phyloP scores from a whole-genome alignment of 2,113 vertebrate species.

The Euleptes europaea region DNA sequence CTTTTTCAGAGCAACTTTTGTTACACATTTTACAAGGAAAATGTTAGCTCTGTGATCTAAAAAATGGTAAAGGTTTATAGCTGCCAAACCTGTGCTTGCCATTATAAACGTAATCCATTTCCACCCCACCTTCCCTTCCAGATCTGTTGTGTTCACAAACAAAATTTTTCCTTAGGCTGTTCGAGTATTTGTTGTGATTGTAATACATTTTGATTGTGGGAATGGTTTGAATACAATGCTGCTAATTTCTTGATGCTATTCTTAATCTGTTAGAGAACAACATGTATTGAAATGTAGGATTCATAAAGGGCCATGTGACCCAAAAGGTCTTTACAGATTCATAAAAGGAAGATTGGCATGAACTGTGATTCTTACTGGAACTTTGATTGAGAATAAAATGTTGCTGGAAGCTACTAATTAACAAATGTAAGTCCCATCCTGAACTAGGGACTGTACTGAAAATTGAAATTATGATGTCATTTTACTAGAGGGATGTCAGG shows the following conservation, averaged over 20 bases:
- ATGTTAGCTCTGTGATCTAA: not conserved
- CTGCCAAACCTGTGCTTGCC: not conserved
- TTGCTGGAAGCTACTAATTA: constrained; percentile 30
- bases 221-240: constrained; percentile 42
- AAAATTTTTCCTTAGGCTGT: not conserved
- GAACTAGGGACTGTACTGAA: not conserved
- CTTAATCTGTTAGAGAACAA: not conserved
- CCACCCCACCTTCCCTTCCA: not conserved
- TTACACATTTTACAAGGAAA: not conserved
- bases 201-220: constrained; percentile 36
- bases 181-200: constrained; percentile 44
- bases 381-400: constrained; percentile 25
- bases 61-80: not conserved
- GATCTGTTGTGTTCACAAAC: not conserved
- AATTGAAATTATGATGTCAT: not conserved
- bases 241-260: not conserved
- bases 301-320: constrained; percentile 4
- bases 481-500: not conserved
- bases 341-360: constrained; percentile 32
- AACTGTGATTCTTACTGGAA: constrained; percentile 4
- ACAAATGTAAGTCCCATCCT: constrained; percentile 25
- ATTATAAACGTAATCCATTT: not conserved
- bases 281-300: not conserved
- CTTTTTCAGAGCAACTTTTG: not conserved
- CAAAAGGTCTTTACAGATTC: constrained; percentile 24